Evolutionary conservation across 2,888 invertebrate species (phyloP), one percentile per base, ranked within the genome.

Genomic region (Lapara coniferarum): DNA sequence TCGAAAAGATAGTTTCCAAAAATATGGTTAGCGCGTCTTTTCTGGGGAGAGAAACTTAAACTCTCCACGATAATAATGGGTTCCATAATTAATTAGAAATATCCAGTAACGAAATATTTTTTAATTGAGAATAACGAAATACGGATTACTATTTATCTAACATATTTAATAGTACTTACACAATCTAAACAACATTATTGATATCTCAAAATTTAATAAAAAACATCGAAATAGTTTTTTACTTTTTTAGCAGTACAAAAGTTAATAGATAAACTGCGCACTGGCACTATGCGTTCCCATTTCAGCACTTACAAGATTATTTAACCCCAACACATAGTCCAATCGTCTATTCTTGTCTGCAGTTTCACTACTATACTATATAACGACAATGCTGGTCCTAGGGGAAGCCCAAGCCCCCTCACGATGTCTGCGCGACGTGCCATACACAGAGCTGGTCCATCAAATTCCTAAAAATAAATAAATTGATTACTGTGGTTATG

Each of bases 381-480:
- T 56, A 98, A 95, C 80, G 98, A 97, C 63, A 98, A 93, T 6
- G 98, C 98, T 59, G 98, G 98, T 0, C 98, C 98, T 14, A 99
- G 92, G 73, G 97, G 97, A 25, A 99, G 91, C 56, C 96, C 96
- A 72, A 99, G 93, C 52, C 97, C 97, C 71, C 95, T 96, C 4
- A 98, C 94, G 37, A 99, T 97, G 84, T 98, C 98, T 55, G 96
- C 95, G 74, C 98, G 95, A 79, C 96, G 96, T 87, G 99, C 95
- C 79, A 99, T 94, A 72, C 98, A 93, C 69, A 99, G 88, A 0
- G 98, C 97, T 80, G 96, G 96, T 0, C 99, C 99, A 93, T 99
- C 99, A 73, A 99, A 98, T 85, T 98, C 97, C 97, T 98, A 89
- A 67, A 82, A 82, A 70, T 44, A 53, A 58, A 69, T 68, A 66